phyloP scores from a whole-genome alignment of 1,140 invertebrate genomes.

The Propsilocerus akamusi region DNA sequence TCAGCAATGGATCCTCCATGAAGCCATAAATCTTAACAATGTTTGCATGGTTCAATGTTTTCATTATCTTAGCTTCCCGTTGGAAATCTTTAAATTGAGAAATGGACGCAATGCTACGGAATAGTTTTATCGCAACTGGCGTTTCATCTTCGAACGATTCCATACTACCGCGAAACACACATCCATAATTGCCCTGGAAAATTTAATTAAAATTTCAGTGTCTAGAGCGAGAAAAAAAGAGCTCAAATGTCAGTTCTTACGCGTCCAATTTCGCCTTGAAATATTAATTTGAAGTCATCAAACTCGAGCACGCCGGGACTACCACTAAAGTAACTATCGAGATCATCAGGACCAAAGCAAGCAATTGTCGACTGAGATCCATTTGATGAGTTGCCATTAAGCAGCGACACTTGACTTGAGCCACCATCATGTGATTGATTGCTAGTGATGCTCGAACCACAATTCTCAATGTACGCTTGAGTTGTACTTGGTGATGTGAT shows the following conservation, averaged over 20 bases:
- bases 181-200: constrained; percentile 18
- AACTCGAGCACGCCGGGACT: background rate
- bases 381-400: constrained; percentile 26
- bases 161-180: constrained; percentile 15
- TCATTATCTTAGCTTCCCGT: constrained; percentile 60
- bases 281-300: constrained; percentile 31
- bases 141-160: constrained; percentile 16
- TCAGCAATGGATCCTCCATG: constrained; percentile 51
- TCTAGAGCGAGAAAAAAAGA: too few species aligned
- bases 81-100: constrained; percentile 36
- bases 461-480: background rate
- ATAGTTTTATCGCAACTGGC: constrained; percentile 53
- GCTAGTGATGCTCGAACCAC: constrained; percentile 3
- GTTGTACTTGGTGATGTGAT: background rate
- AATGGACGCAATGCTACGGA: constrained; percentile 30
- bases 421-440: constrained; percentile 12
- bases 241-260: too few species aligned
- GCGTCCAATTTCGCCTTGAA: constrained; percentile 39
- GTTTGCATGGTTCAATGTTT: constrained; percentile 64
- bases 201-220: too few species aligned
- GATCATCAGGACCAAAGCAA: background rate
- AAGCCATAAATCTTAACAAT: constrained; percentile 73
- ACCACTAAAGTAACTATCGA: background rate
- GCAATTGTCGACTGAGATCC: constrained; percentile 9
- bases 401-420: constrained; percentile 21